These are phyloP conservation scores for Eublepharis macularius DNA, from an alignment of 2,113 vertebrate genomes.

Conservation along the genomic window DNA sequence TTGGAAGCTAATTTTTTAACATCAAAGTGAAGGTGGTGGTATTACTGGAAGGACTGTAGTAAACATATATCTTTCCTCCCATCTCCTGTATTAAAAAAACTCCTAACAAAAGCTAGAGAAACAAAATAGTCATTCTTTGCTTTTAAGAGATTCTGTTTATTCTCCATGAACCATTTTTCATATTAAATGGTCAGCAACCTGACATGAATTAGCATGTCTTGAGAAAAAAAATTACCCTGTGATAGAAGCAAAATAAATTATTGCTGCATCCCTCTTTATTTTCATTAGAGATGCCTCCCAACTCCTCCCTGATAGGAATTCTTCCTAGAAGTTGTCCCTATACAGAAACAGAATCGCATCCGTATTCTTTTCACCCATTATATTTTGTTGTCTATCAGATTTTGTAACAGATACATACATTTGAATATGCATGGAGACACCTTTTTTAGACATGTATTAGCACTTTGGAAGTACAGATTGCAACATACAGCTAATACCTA, in stretches of 20 bases:
- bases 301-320: too few relatives aligned
- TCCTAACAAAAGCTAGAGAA: slow-evolving; percentile 50
- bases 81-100: background rate
- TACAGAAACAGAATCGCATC: too few relatives aligned
- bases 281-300: too few relatives aligned
- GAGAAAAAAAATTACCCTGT: slow-evolving; percentile 23
- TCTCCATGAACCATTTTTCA: slow-evolving; percentile 37
- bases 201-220: slow-evolving; percentile 21
- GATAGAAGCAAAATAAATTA: background rate
- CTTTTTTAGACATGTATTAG: too few relatives aligned
- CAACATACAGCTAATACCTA: too few relatives aligned
- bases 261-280: too few relatives aligned
- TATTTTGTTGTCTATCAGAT: too few relatives aligned
- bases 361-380: too few relatives aligned
- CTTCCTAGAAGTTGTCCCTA: too few relatives aligned
- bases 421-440: too few relatives aligned
- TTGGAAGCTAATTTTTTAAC: slow-evolving; percentile 68
- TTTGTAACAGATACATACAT: too few relatives aligned
- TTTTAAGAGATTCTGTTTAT: slow-evolving; percentile 34
- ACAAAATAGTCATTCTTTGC: slow-evolving; percentile 30
- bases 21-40: slow-evolving; percentile 46
- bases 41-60: slow-evolving; percentile 42
- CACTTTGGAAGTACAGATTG: too few relatives aligned
- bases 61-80: slow-evolving; percentile 50
- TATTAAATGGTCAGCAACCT: background rate